Conservation (phyloP, 2,797 vertebrate species). For the Halcyon chelicuti region DNA sequence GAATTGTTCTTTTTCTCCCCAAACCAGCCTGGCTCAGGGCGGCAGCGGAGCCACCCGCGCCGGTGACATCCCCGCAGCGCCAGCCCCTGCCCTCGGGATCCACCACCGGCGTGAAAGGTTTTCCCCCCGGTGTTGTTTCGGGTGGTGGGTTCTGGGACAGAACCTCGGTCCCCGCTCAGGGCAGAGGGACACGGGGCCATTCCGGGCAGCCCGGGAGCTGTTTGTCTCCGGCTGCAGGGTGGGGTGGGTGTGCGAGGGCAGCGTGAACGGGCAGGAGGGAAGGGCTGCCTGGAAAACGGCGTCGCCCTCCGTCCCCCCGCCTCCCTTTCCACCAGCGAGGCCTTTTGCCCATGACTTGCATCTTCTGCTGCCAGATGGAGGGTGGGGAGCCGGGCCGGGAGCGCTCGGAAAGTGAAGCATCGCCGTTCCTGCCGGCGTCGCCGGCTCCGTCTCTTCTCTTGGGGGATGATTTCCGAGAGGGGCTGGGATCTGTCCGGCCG, state of each 20-base stretch:
- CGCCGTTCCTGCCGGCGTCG: neutral
- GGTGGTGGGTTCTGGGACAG: neutral
- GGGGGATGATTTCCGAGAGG: constrained; percentile 18
- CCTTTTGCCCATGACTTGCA: constrained; percentile 27
- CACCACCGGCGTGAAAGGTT: accelerated
- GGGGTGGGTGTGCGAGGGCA: neutral
- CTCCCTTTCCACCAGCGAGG: neutral
- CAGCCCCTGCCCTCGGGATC: neutral
- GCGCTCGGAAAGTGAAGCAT: constrained; percentile 38
- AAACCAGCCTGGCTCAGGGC: neutral
- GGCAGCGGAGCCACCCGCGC: accelerated
- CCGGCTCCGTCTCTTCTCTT: neutral
- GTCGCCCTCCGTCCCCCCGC: neutral
- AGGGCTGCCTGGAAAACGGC: neutral
- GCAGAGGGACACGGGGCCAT: accelerated
- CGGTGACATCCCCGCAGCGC: neutral
- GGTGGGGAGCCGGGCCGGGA: constrained; percentile 16
- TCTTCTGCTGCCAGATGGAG: constrained; percentile 49
- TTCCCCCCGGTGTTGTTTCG: neutral
- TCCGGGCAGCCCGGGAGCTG: neutral
- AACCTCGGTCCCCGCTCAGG: neutral
- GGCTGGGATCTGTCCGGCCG: neutral
- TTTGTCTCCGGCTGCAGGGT: neutral
- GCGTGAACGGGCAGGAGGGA: neutral
- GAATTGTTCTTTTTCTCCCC: neutral